Conservation (phyloP, 2,113 vertebrate species). For the Brachionichthys hirsutus region DNA sequence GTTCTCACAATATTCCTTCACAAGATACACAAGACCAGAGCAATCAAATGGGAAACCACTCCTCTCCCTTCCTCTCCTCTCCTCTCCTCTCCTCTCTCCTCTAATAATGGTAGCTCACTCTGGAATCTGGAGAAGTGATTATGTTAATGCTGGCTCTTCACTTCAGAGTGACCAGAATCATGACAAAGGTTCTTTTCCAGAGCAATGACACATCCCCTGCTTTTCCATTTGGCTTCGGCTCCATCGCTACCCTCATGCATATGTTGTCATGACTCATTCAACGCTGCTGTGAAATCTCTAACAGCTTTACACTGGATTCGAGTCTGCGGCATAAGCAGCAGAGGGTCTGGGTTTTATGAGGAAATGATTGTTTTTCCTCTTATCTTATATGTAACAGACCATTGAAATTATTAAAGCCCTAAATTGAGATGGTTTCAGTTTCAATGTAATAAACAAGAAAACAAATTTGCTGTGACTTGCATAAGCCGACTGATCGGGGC, state of each 20-base stretch:
- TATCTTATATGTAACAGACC: conserved; percentile 28
- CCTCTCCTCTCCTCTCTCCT: background rate
- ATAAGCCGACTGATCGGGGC: conserved; percentile 22
- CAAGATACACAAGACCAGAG: conserved; percentile 54
- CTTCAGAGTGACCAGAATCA: conserved; percentile 55
- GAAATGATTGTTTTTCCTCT: background rate
- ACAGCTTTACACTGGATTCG: conserved; percentile 39
- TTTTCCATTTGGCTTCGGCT: conserved; percentile 66
- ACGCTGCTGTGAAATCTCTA: conserved; percentile 43
- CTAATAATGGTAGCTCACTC: conserved; percentile 38
- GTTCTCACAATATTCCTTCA: conserved; percentile 40
- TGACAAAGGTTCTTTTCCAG: conserved; percentile 61
- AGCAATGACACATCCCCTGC: conserved; percentile 67
- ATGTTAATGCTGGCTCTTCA: conserved; percentile 63
- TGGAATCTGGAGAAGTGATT: conserved; percentile 62
- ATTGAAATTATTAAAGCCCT: conserved; percentile 34
- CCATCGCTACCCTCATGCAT: conserved; percentile 59
- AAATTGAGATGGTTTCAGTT: conserved; percentile 26
- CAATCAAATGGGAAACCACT: conserved; percentile 44
- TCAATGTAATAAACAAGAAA: conserved; percentile 31
- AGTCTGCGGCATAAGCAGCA: conserved; percentile 33
- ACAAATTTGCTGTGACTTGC: conserved; percentile 35
- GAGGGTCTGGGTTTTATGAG: background rate
- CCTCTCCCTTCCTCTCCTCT: conserved; percentile 10
- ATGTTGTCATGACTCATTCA: conserved; percentile 54